Percentiles rank a stretch among this genome's conserved stretches.
phyloP scores from a whole-genome alignment of 2,888 invertebrate genomes.

The Halictus ligatus region DNA sequence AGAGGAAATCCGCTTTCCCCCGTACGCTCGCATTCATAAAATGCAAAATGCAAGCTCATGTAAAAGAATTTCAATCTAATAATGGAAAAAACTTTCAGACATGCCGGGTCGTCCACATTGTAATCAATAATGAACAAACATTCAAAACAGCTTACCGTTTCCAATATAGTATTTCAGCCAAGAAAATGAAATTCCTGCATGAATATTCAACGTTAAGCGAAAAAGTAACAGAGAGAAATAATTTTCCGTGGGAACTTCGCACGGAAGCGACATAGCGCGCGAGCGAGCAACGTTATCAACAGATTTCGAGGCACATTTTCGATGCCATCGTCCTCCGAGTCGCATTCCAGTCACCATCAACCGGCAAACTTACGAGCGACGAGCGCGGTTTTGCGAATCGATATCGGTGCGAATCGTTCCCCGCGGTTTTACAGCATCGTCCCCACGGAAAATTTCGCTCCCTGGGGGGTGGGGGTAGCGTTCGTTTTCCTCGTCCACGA shows the following conservation, averaged over 20 bases:
- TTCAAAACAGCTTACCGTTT: no score
- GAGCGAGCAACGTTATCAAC: neutral
- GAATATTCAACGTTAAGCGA: no score
- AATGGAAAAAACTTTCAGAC: neutral
- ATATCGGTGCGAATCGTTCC: neutral
- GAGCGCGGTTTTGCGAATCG: slow-evolving; percentile 7
- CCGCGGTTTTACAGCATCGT: slow-evolving; percentile 5
- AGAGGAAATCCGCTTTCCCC: neutral
- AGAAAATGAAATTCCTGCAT: neutral
- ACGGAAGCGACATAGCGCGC: neutral
- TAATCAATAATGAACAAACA: neutral
- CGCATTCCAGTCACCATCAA: neutral
- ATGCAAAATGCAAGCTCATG: neutral
- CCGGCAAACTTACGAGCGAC: neutral
- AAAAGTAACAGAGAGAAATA: neutral
- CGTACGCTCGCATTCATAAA: neutral
- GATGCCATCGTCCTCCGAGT: neutral
- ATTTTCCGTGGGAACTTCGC: neutral
- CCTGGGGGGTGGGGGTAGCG: no score
- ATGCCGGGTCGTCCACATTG: neutral
- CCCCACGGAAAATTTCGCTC: neutral
- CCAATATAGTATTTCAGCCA: neutral
- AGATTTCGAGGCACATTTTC: neutral
- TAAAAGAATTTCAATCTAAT: neutral
- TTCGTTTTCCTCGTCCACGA: neutral